These are phyloP conservation scores for Oceanites oceanicus DNA, from an alignment of 2,113 vertebrate genomes.

Conservation along the genomic window DNA sequence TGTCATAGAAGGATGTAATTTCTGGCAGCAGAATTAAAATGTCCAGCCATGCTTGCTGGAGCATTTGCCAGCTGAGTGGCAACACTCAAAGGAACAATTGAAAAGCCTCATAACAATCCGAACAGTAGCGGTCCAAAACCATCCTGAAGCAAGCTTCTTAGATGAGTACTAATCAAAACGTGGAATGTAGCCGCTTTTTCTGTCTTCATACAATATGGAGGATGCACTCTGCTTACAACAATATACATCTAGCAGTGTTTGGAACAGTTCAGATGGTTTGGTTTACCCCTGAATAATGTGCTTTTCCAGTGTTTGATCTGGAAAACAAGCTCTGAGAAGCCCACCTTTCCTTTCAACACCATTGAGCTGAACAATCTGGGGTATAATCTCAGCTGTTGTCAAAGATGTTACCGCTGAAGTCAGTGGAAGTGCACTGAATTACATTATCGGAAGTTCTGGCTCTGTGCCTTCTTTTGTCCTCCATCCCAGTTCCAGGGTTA, in stretches of 20 bases:
- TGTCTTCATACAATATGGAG: not conserved
- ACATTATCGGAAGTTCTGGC: slow-evolving; percentile 44
- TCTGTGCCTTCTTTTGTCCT: slow-evolving; percentile 31
- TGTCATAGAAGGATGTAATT: not conserved
- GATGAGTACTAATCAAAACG: not conserved
- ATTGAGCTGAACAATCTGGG: not conserved
- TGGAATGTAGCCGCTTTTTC: not conserved
- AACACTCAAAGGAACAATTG: not conserved
- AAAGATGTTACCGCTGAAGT: not conserved
- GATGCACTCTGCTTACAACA: not conserved
- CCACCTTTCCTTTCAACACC: not conserved
- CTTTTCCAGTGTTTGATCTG: not conserved
- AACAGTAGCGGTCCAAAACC: not conserved
- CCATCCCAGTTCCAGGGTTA: slow-evolving; percentile 3
- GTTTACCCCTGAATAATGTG: not conserved
- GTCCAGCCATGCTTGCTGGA: not conserved
- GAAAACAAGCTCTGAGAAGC: not conserved
- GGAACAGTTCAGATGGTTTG: not conserved
- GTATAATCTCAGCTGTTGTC: not conserved
- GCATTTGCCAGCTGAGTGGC: not conserved
- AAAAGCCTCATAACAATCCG: not conserved
- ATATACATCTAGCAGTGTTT: not conserved
- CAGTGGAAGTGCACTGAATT: slow-evolving; percentile 1
- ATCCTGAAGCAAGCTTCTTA: not conserved
- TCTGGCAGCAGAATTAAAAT: not conserved